A percentile compares a stretch with the other conserved stretches of the same genome.
These are phyloP conservation scores for Leptopilina drosophilae DNA, from an alignment of 2,888 invertebrate genomes.

Conservation along the genomic window DNA sequence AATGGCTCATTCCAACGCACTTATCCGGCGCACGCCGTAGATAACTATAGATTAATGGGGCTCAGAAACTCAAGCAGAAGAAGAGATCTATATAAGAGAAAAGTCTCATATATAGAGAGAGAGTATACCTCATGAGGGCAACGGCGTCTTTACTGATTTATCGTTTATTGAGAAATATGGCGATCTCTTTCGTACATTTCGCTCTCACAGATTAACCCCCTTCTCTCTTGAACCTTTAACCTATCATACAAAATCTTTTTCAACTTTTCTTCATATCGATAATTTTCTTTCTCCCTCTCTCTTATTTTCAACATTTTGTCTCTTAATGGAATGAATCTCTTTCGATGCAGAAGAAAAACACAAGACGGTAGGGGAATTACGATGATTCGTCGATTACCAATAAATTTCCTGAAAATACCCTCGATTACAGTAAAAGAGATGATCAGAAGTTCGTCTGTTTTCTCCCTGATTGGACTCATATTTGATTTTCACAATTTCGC, in stretches of 20 bases:
- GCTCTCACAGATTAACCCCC: conserved; percentile 71
- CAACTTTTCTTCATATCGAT: conserved; percentile 6
- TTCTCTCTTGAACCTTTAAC: conserved; percentile 44
- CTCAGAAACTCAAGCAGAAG: conserved; percentile 66
- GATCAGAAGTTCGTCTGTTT: conserved; percentile 28
- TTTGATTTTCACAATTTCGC: not conserved
- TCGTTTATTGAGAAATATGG: conserved; percentile 77
- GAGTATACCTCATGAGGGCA: conserved; percentile 51
- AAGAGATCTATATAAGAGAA: conserved; percentile 65
- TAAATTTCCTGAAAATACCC: conserved; percentile 34
- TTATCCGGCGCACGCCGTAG: conserved; percentile 76
- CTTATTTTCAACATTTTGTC: conserved; percentile 13
- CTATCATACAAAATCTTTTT: conserved; percentile 12
- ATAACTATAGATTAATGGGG: conserved; percentile 77
- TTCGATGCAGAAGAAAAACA: conserved; percentile 43
- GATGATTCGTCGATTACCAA: conserved; percentile 39
- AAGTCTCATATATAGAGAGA: conserved; percentile 43
- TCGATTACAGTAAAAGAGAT: conserved; percentile 16
- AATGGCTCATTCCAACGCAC: conserved; percentile 77
- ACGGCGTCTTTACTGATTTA: conserved; percentile 72
- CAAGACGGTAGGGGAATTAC: conserved; percentile 4
- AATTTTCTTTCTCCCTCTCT: not conserved
- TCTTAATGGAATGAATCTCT: conserved; percentile 27
- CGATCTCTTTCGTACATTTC: conserved; percentile 62
- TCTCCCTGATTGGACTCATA: conserved; percentile 22